Evolutionary conservation across 2,888 invertebrate species (phyloP).

Genomic region (Habrosyne pyritoides): DNA sequence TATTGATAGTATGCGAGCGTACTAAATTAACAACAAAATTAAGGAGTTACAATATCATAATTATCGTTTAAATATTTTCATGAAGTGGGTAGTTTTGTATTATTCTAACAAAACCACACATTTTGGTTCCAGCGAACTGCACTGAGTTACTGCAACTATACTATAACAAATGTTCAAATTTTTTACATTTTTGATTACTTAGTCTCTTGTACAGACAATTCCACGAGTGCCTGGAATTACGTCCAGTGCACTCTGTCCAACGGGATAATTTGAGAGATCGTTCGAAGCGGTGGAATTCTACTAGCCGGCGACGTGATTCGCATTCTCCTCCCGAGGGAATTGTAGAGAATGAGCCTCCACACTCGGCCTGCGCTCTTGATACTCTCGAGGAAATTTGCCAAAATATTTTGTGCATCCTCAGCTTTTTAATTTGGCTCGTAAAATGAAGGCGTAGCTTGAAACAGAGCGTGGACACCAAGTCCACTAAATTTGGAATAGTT

Average conservation of each 20-base stretch:
- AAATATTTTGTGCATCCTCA: constrained; percentile 50
- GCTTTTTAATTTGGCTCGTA: constrained; percentile 51
- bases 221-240: constrained; percentile 39
- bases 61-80: too few species aligned
- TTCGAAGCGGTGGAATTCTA: constrained; percentile 47
- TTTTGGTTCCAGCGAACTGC: too few species aligned
- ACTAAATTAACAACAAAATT: too few species aligned
- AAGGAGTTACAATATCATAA: too few species aligned
- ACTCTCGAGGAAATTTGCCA: constrained; percentile 48
- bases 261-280: constrained; percentile 53
- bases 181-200: constrained; percentile 19
- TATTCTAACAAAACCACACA: too few species aligned
- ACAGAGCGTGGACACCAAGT: not conserved
- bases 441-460: not conserved
- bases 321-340: constrained; percentile 49
- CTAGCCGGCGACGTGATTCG: constrained; percentile 56
- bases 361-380: constrained; percentile 32
- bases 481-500: not conserved
- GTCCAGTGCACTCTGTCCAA: constrained; percentile 39
- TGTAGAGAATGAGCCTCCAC: constrained; percentile 42
- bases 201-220: constrained; percentile 27
- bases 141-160: not conserved
- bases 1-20: too few species aligned
- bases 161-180: not conserved
- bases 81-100: too few species aligned